phyloP scores from a whole-genome alignment of 2,888 invertebrate genomes.

The Cerastoderma edule region DNA sequence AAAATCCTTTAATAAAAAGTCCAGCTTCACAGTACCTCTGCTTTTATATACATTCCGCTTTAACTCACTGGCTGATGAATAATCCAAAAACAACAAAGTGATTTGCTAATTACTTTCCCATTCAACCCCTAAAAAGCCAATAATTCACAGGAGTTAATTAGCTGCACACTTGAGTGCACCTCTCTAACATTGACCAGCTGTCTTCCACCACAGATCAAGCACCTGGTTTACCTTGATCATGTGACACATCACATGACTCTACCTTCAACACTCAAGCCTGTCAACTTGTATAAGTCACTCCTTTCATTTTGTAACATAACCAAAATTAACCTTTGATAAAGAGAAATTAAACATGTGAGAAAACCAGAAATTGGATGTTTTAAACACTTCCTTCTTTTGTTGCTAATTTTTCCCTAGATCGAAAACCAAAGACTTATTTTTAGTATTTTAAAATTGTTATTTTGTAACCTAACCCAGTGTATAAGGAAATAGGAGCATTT shows the following conservation, averaged over 20 bases:
- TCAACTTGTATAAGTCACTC: no score
- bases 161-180: constrained; percentile 54
- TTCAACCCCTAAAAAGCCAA: constrained; percentile 18
- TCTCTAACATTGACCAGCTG: constrained; percentile 53
- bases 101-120: constrained; percentile 42
- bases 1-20: background rate
- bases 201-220: constrained; percentile 49
- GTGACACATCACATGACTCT: constrained; percentile 49
- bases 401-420: no score
- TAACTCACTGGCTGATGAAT: constrained; percentile 18
- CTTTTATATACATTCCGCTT: constrained; percentile 44
- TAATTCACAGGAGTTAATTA: constrained; percentile 37
- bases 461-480: no score
- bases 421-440: no score
- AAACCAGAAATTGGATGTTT: no score
- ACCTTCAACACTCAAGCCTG: constrained; percentile 19
- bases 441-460: no score
- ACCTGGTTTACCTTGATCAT: constrained; percentile 59
- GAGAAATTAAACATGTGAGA: no score
- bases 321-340: no score
- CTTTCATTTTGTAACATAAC: no score
- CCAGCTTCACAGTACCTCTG: constrained; percentile 47
- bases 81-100: constrained; percentile 33
- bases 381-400: no score
- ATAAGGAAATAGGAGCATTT: no score